Evolutionary conservation across 2,113 vertebrate species (phyloP), one percentile per base, ranked within the genome.

Genomic region (Herpetotheres cachinnans): DNA sequence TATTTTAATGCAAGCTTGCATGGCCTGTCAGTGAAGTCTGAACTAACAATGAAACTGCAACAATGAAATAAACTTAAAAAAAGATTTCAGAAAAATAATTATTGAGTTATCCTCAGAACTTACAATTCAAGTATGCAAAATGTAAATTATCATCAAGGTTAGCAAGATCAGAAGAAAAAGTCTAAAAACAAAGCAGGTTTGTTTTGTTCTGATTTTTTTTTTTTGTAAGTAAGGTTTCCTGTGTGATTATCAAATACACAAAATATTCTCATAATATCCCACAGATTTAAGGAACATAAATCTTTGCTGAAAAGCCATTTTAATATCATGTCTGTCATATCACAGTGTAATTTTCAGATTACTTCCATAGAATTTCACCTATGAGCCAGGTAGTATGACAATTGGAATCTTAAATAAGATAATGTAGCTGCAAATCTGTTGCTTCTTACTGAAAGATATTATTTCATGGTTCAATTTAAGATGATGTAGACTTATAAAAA

Each of bases 401-500:
- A 61, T 2, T 44, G 2, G 3, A 47, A 34, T 62, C 27, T 74
- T 63, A 76, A 27, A 69, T 46, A 62, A 22, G 13, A 76, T 55
- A 52, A 56, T 34, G 6, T 2, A n/a, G 8, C 34, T 63, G 6
- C 6, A 88, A 78, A 78, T 1, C 3, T 40, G 15, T 22, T 52
- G 22, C 26, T 73, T 82, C 42, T 73, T 90, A 15, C 4, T 17
- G 13, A 69, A 78, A 67, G 10, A 3, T 58, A 20, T 49, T 42
- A 4, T 61, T 78, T 82, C 5, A 29, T 5, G 2, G 4, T 10
- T 65, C 65, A 46, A 70, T 65, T 55, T 46, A 54, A 46, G 49
- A 55, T 25, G 3, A 62, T 5, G 1, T n/a, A 55, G 10, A 29
- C 1, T 29, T 55, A 27, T 1, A 1, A 61, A 50, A 25, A 36